Conservation (phyloP, 2,888 invertebrate genomes). For the Ceratothoa steindachneri region DNA sequence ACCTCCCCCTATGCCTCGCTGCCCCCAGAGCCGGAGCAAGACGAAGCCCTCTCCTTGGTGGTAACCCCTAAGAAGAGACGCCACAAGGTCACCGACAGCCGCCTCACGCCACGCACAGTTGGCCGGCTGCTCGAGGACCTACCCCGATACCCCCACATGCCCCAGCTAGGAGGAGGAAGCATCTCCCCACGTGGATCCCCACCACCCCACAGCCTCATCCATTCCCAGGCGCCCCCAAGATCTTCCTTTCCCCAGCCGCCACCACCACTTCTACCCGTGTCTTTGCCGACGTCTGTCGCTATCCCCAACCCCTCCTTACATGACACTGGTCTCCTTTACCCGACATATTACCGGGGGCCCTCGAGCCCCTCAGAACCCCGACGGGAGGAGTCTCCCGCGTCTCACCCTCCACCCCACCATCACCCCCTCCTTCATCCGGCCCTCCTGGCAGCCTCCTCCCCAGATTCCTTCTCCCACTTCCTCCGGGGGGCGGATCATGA, state of each 20-base stretch:
- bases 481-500: conserved; percentile 42
- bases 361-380: conserved; percentile 61
- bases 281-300: conserved; percentile 90
- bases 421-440: conserved; percentile 85
- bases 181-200: conserved; percentile 40
- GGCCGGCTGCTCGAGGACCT: conserved; percentile 76
- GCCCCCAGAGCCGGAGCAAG: conserved; percentile 66
- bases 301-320: conserved; percentile 93
- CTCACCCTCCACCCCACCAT: conserved; percentile 91
- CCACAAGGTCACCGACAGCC: conserved; percentile 90
- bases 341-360: conserved; percentile 66
- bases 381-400: conserved; percentile 81
- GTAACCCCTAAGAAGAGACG: conserved; percentile 94
- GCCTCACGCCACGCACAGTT: conserved; percentile 84
- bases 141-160: conserved; percentile 37
- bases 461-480: conserved; percentile 46
- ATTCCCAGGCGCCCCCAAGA: conserved; percentile 62
- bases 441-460: conserved; percentile 64
- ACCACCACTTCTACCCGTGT: conserved; percentile 79
- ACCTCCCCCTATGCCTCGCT: conserved; percentile 38
- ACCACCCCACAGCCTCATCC: conserved; percentile 49
- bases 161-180: conserved; percentile 27
- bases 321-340: conserved; percentile 53
- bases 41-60: conserved; percentile 89
- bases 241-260: conserved; percentile 63